Evolutionary conservation across 2,113 vertebrate genomes (phyloP).

Genomic region (Hassar affinis): DNA sequence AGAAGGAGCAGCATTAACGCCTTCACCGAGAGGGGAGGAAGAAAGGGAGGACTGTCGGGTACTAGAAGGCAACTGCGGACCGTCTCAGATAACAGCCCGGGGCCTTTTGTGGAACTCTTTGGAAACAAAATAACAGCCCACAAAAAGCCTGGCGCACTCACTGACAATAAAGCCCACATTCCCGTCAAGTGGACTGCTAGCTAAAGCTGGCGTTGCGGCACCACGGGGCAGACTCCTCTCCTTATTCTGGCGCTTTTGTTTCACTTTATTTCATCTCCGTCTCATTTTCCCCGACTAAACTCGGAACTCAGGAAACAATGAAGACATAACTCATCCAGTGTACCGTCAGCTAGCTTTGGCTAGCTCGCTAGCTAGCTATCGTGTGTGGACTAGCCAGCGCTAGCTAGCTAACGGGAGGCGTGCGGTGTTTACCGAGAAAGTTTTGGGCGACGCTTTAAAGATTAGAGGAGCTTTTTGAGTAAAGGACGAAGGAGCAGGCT

Average conservation of each 20-base stretch:
- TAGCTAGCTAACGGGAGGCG: slow-evolving; percentile 53
- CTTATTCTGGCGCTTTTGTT: slow-evolving; percentile 9
- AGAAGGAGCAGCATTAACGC: slow-evolving; percentile 48
- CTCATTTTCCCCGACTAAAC: slow-evolving; percentile 50
- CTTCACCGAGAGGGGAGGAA: slow-evolving; percentile 31
- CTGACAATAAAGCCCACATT: slow-evolving; percentile 79
- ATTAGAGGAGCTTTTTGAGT: slow-evolving; percentile 56
- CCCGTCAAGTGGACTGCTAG: slow-evolving; percentile 67
- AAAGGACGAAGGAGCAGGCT: slow-evolving; percentile 71
- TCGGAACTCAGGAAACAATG: slow-evolving; percentile 75
- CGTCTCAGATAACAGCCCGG: slow-evolving; percentile 44
- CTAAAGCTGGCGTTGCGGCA: slow-evolving; percentile 51
- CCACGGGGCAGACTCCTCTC: slow-evolving; percentile 9
- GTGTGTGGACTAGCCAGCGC: slow-evolving; percentile 52
- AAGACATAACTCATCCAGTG: slow-evolving; percentile 74
- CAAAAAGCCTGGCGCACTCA: slow-evolving; percentile 61
- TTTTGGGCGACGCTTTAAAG: slow-evolving; percentile 16
- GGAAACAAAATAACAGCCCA: slow-evolving; percentile 69
- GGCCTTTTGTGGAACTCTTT: slow-evolving; percentile 63
- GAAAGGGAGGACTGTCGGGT: slow-evolving; percentile 15
- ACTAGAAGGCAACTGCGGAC: slow-evolving; percentile 40
- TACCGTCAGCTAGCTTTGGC: slow-evolving; percentile 55
- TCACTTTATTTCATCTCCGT: slow-evolving; percentile 23
- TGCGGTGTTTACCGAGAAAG: slow-evolving; percentile 19
- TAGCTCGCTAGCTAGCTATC: slow-evolving; percentile 64